These are phyloP conservation scores for Hirundo rustica DNA, from an alignment of 2,797 vertebrate species.

Conservation along the genomic window DNA sequence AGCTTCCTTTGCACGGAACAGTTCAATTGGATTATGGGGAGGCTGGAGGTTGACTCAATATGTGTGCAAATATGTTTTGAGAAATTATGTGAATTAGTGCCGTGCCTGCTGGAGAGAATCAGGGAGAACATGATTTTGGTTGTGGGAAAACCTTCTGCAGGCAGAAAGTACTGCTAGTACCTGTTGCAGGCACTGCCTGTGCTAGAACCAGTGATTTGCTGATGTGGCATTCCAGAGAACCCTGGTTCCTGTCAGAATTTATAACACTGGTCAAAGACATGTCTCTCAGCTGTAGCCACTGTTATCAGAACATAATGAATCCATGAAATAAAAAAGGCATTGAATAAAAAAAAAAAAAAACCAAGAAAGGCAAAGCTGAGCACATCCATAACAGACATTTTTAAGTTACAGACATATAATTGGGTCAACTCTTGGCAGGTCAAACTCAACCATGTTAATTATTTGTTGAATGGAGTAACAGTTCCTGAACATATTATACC, in stretches of 20 bases:
- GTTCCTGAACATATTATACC: background rate
- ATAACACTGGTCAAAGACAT: background rate
- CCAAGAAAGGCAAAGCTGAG: background rate
- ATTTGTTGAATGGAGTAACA: background rate
- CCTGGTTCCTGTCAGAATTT: background rate
- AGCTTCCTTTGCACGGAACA: background rate
- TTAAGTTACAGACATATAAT: background rate
- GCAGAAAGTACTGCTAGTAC: background rate
- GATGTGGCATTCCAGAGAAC: background rate
- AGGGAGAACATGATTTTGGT: background rate
- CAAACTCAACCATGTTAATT: background rate
- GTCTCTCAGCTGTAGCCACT: background rate
- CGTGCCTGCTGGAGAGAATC: background rate
- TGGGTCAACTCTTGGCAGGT: background rate
- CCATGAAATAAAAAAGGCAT: background rate
- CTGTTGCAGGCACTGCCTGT: background rate
- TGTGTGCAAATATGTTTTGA: background rate
- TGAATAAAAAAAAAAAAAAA: background rate
- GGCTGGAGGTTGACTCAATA: background rate
- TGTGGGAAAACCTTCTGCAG: background rate
- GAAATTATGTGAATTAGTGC: background rate
- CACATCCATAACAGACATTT: background rate
- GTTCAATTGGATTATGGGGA: background rate
- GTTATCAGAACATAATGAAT: background rate
- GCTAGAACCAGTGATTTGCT: background rate